phyloP scores from a whole-genome alignment of 2,888 invertebrate genomes.

The Tetragonula carbonaria region DNA sequence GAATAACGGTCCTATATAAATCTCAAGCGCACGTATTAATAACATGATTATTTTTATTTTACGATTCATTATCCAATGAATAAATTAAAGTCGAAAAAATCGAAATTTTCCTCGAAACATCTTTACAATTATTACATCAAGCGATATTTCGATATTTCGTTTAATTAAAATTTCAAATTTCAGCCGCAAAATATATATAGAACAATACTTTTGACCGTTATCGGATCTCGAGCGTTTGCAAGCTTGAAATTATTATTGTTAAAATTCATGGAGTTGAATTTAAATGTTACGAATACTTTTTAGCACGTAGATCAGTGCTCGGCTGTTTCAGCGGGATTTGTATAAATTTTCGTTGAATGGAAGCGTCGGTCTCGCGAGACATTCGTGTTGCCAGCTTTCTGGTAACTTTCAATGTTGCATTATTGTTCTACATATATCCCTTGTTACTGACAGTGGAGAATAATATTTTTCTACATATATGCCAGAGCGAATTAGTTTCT shows the following conservation, averaged over 20 bases:
- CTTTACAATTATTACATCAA: neutral
- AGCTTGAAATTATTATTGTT: neutral
- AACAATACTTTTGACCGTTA: constrained; percentile 7
- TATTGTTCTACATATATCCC: neutral
- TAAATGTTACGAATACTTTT: neutral
- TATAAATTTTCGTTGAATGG: constrained; percentile 10
- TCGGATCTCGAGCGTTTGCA: neutral
- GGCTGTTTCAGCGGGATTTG: neutral
- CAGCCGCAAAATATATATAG: neutral
- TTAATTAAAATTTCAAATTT: constrained; percentile 15
- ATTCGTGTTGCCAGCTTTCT: neutral
- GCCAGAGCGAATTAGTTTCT: too few species aligned
- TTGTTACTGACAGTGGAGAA: too few species aligned
- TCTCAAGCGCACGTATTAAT: neutral
- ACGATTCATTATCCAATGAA: neutral
- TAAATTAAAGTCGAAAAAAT: neutral
- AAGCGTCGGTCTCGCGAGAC: neutral
- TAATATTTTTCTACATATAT: neutral
- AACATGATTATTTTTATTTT: neutral
- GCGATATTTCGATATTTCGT: neutral
- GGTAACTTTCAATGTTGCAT: neutral
- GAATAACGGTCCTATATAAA: neutral
- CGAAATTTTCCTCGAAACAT: neutral
- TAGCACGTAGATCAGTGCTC: neutral
- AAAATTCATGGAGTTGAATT: constrained; percentile 2